Evolutionary conservation across 2,888 invertebrate species (phyloP).

Genomic region (Strigamia crassipes): DNA sequence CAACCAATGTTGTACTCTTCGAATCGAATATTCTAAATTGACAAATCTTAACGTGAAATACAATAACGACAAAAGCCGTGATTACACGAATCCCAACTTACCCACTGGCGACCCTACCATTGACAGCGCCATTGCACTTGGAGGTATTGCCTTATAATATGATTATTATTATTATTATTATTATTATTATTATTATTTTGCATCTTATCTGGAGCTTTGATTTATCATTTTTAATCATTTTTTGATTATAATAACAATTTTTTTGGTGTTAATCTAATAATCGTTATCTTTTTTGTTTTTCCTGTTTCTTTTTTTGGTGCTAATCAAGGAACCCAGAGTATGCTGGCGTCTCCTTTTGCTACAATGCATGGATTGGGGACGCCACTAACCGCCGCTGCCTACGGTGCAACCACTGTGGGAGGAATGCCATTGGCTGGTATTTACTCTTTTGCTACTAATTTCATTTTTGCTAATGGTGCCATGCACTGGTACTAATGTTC

Average conservation of each 20-base stretch:
- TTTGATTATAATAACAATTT: neutral
- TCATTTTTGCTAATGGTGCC: conserved; percentile 26
- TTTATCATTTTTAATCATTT: neutral
- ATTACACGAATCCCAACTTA: conserved; percentile 97
- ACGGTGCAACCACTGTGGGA: conserved; percentile 54
- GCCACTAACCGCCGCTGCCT: conserved; percentile 68
- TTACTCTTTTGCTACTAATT: conserved; percentile 42
- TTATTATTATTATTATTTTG: too few species aligned
- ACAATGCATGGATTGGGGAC: conserved; percentile 79
- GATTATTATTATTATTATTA: neutral
- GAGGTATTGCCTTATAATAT: conserved; percentile 56
- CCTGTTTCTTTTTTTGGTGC: conserved; percentile 45
- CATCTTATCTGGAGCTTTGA: neutral
- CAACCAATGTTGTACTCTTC: conserved; percentile 98
- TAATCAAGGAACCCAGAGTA: conserved; percentile 77
- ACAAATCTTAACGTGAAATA: conserved; percentile 97
- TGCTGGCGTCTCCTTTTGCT: conserved; percentile 82
- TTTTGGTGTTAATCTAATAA: conserved; percentile 25
- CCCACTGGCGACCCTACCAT: conserved; percentile 85
- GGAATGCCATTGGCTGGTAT: conserved; percentile 49
- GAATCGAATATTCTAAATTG: conserved; percentile 99
- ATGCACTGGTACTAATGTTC: neutral
- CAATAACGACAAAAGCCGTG: conserved; percentile 99
- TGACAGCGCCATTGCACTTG: conserved; percentile 59
- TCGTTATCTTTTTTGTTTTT: conserved; percentile 46